These are phyloP conservation scores for Hirtodrosophila histrioides DNA, from an alignment of 2,888 invertebrate species.

Conservation along the genomic window DNA sequence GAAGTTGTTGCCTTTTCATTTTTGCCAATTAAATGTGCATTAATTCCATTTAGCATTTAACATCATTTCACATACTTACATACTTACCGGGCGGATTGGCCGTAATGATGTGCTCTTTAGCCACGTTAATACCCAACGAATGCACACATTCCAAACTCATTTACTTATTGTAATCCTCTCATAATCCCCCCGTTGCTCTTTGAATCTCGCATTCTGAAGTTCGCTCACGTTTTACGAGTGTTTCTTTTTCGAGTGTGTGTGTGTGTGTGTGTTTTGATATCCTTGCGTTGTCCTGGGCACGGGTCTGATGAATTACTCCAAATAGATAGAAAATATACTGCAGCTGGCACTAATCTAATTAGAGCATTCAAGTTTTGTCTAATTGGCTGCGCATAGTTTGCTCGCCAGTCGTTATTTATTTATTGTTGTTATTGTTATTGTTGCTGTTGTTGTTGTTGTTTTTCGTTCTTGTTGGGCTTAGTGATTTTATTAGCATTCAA, in stretches of 20 bases:
- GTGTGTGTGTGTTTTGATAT: not conserved
- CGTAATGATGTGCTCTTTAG: constrained; percentile 52
- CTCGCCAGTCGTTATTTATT: constrained; percentile 23
- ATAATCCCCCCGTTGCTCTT: constrained; percentile 41
- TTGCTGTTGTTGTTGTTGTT: constrained; percentile 11
- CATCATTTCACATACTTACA: constrained; percentile 12
- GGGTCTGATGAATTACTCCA: constrained; percentile 7
- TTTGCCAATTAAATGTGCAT: constrained; percentile 26
- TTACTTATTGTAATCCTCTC: constrained; percentile 47
- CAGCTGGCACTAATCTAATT: constrained; percentile 53
- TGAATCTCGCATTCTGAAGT: constrained; percentile 35
- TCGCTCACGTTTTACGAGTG: constrained; percentile 36
- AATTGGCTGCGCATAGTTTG: constrained; percentile 56
- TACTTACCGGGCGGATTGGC: constrained; percentile 28
- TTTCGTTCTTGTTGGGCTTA: constrained; percentile 36
- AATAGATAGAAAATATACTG: constrained; percentile 2
- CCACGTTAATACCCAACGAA: constrained; percentile 37
- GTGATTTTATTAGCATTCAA: constrained; percentile 67
- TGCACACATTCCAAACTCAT: constrained; percentile 34
- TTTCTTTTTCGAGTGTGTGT: not conserved
- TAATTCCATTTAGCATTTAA: constrained; percentile 31
- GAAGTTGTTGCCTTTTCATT: constrained; percentile 5
- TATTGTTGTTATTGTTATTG: not conserved
- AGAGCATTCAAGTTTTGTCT: constrained; percentile 58
- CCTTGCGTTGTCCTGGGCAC: not conserved